phyloP scores from a whole-genome alignment of 1,140 invertebrate species.

The Centruroides vittatus region DNA sequence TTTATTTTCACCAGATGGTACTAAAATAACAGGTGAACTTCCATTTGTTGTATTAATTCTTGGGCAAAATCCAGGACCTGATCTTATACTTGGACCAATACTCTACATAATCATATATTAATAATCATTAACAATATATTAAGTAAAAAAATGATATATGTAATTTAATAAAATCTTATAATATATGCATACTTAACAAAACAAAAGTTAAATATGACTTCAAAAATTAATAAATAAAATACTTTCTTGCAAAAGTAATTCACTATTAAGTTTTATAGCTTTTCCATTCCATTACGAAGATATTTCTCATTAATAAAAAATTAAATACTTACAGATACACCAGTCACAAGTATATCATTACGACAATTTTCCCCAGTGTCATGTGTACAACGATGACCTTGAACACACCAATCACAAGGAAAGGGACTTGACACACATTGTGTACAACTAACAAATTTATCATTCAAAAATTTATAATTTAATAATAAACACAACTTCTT shows the following conservation, averaged over 20 bases:
- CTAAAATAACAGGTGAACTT: constrained; percentile 67
- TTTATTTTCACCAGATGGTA: constrained; percentile 76
- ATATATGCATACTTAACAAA: too few species aligned
- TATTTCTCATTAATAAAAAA: too few species aligned
- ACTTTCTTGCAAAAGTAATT: too few species aligned
- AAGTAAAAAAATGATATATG: too few species aligned
- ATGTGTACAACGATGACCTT: constrained; percentile 91
- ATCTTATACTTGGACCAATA: constrained; percentile 71
- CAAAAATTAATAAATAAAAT: too few species aligned
- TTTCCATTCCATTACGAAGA: too few species aligned
- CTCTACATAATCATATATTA: constrained; percentile 2
- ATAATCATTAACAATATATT: background rate
- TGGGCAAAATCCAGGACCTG: constrained; percentile 82
- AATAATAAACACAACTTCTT: background rate
- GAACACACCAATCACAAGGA: constrained; percentile 93
- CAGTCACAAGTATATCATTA: constrained; percentile 87
- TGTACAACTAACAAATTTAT: constrained; percentile 42
- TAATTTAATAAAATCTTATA: too few species aligned
- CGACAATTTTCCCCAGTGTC: constrained; percentile 88
- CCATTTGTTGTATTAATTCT: constrained; percentile 70
- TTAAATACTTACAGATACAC: constrained; percentile 48
- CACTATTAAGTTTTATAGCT: too few species aligned
- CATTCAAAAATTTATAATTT: background rate
- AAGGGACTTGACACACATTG: constrained; percentile 86
- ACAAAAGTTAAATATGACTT: too few species aligned